Percentiles rank a stretch among this genome's conserved stretches.
These are phyloP conservation scores for Anoura caudifer DNA, from an alignment of 2,113 vertebrate species.

Conservation along the genomic window DNA sequence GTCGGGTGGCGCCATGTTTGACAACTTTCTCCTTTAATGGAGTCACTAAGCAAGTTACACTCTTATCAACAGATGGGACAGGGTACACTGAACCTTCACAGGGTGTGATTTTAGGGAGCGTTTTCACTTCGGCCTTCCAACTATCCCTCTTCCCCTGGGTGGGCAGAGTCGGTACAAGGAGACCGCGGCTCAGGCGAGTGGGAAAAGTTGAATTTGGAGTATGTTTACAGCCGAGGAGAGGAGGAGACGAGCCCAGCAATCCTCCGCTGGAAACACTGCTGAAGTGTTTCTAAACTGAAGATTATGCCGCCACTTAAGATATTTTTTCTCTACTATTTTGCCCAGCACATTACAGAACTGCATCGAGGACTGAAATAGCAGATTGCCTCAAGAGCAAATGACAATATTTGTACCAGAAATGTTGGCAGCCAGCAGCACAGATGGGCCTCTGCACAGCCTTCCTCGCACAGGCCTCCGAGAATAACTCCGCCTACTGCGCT, in stretches of 20 bases:
- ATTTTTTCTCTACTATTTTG: slow-evolving; percentile 74
- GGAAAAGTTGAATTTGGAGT: neutral
- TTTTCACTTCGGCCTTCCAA: neutral
- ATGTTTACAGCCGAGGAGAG: slow-evolving; percentile 43
- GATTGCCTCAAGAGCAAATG: slow-evolving; percentile 85
- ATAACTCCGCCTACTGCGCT: slow-evolving; percentile 80
- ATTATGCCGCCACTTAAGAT: slow-evolving; percentile 73
- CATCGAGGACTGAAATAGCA: slow-evolving; percentile 83
- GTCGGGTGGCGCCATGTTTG: neutral
- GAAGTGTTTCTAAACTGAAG: slow-evolving; percentile 76
- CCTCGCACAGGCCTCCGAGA: slow-evolving; percentile 80
- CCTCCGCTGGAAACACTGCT: slow-evolving; percentile 59
- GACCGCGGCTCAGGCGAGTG: neutral
- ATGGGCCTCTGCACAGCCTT: slow-evolving; percentile 78
- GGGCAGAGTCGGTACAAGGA: neutral
- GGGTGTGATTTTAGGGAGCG: neutral
- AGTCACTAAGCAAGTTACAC: neutral
- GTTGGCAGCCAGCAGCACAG: slow-evolving; percentile 78
- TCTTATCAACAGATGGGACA: neutral
- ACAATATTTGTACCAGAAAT: slow-evolving; percentile 85
- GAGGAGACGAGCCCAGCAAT: slow-evolving; percentile 31
- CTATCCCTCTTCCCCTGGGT: neutral
- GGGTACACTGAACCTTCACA: neutral
- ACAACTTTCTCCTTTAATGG: neutral
- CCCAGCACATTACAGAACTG: slow-evolving; percentile 81